Conservation (phyloP, 2,797 vertebrate species). For the Delichon dasypus region DNA sequence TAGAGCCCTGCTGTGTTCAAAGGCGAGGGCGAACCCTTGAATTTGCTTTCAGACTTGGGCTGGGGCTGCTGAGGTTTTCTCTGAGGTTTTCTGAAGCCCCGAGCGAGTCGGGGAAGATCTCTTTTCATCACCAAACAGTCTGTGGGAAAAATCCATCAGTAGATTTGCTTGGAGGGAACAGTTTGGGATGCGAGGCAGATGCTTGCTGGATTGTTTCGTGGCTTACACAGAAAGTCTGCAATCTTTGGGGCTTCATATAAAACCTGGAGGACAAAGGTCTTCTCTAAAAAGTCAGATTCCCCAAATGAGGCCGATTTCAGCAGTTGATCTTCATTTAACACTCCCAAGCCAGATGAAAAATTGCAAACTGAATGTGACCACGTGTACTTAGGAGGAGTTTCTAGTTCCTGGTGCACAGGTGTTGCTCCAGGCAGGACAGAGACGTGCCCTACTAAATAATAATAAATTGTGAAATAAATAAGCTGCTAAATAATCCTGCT, state of each 20-base stretch:
- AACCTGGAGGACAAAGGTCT: constrained; percentile 25
- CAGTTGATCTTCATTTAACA: constrained; percentile 32
- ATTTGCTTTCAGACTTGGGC: constrained; percentile 9
- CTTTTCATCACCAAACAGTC: not conserved
- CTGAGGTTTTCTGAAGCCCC: not conserved
- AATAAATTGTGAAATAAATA: too few relatives aligned
- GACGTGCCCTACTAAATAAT: not conserved
- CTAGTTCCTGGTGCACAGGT: constrained; percentile 25
- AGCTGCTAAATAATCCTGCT: not conserved
- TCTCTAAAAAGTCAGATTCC: not conserved
- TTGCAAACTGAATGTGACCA: not conserved
- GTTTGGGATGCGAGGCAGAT: constrained; percentile 2
- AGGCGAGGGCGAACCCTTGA: constrained; percentile 18
- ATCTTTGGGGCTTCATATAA: not conserved
- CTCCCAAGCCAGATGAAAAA: constrained; percentile 34
- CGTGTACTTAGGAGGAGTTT: not conserved
- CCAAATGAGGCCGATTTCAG: not conserved
- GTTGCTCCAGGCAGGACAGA: not conserved
- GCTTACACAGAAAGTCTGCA: not conserved
- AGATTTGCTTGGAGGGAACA: constrained; percentile 33
- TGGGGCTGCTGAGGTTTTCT: not conserved
- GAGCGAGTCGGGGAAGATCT: not conserved
- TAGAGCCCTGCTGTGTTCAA: constrained; percentile 73
- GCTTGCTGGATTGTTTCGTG: not conserved
- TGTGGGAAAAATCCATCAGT: not conserved